Evolutionary conservation across 2,888 invertebrate species (phyloP).

Genomic region (Lymantria dispar): DNA sequence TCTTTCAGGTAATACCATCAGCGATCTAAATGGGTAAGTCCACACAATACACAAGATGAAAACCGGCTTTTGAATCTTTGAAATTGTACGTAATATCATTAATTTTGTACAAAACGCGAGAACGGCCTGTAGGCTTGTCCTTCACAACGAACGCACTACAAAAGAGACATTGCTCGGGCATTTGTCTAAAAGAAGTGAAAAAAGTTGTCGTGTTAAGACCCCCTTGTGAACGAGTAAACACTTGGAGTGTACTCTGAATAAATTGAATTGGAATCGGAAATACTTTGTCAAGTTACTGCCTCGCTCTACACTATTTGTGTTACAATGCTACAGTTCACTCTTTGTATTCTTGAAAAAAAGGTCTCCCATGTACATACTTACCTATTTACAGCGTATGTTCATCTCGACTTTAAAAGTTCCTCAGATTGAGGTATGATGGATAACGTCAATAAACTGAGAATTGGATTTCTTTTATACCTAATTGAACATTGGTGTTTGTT

Average conservation of each 20-base stretch:
- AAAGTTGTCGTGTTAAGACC: conserved; percentile 35
- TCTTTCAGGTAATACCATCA: background rate
- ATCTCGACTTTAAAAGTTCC: background rate
- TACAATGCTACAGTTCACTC: conserved; percentile 20
- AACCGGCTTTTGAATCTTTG: background rate
- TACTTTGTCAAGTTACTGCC: conserved; percentile 37
- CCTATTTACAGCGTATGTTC: conserved; percentile 8
- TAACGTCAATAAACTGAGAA: background rate
- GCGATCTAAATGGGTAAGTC: conserved; percentile 15
- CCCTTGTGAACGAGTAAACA: conserved; percentile 45
- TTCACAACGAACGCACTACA: conserved; percentile 23
- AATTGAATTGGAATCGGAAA: conserved; percentile 56
- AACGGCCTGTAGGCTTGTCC: conserved; percentile 1
- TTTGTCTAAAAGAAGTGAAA: conserved; percentile 34
- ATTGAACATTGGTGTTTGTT: background rate
- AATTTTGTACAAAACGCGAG: conserved; percentile 10
- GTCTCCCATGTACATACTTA: conserved; percentile 9
- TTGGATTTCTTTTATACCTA: background rate
- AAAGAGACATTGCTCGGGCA: conserved; percentile 20
- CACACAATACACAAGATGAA: conserved; percentile 8
- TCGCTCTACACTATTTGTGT: conserved; percentile 25
- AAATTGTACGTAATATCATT: conserved; percentile 11
- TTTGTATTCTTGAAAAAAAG: conserved; percentile 26
- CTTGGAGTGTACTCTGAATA: conserved; percentile 49
- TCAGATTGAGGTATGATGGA: background rate